Evolutionary conservation across 92 coral and sea anemone species (phyloP).

Genomic region (Siderastrea siderea): DNA sequence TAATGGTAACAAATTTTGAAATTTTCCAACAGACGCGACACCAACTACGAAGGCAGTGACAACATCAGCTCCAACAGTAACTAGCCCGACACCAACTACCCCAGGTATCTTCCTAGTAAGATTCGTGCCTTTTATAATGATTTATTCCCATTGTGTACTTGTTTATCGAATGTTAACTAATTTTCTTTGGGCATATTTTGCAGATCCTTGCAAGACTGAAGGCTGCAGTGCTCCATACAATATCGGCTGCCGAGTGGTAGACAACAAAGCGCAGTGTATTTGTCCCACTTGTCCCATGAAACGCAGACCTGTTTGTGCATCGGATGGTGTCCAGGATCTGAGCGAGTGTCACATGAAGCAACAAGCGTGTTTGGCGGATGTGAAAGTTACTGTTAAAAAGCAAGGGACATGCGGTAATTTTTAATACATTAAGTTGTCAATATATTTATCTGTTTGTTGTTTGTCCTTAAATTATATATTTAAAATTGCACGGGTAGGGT

Average conservation of each 20-base stretch:
- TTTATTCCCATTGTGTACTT: too few species aligned
- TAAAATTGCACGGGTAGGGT: too few species aligned
- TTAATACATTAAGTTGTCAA: background rate
- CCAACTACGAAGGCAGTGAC: background rate
- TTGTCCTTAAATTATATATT: background rate
- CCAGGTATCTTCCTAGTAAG: background rate
- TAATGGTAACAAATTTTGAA: background rate
- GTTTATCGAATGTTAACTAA: background rate
- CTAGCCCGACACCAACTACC: background rate
- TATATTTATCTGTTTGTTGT: too few species aligned
- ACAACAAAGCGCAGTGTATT: slow-evolving; percentile 13
- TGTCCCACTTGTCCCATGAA: slow-evolving; percentile 20
- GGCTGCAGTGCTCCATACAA: slow-evolving; percentile 37
- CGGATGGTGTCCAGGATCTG: slow-evolving; percentile 45
- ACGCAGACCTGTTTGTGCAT: slow-evolving; percentile 24
- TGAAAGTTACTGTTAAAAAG: slow-evolving; percentile 23
- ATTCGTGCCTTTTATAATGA: too few species aligned
- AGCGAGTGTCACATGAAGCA: slow-evolving; percentile 34
- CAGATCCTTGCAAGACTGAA: slow-evolving; percentile 29
- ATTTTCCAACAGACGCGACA: background rate
- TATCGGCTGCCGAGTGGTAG: slow-evolving; percentile 26
- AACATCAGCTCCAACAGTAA: background rate
- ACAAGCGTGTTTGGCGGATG: slow-evolving; percentile 11
- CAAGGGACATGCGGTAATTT: slow-evolving; percentile 43
- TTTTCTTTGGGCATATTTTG: too few species aligned